Evolutionary conservation across 1,140 invertebrate species (phyloP).

Genomic region (Pomacea maculata): DNA sequence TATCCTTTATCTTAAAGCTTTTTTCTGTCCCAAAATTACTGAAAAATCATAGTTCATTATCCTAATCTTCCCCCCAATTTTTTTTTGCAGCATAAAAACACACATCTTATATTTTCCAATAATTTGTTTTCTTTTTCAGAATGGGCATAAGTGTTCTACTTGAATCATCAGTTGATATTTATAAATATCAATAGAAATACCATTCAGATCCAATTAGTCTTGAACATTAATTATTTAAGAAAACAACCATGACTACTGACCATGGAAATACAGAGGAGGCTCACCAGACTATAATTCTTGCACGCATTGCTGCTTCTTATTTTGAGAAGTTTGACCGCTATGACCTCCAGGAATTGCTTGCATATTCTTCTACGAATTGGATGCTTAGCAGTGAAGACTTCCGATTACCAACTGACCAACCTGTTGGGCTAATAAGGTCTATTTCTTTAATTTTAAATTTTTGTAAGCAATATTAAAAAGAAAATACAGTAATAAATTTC

Average conservation of each 20-base stretch:
- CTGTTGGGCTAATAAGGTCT: slow-evolving; percentile 55
- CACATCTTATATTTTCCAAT: neutral
- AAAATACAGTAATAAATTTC: too few species aligned
- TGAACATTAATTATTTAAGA: neutral
- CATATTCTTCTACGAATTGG: slow-evolving; percentile 57
- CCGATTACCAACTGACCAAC: slow-evolving; percentile 56
- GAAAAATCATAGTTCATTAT: too few species aligned
- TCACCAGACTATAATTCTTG: neutral
- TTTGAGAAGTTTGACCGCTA: slow-evolving; percentile 63
- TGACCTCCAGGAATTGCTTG: slow-evolving; percentile 59
- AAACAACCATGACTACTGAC: neutral
- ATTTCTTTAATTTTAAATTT: slow-evolving; percentile 19
- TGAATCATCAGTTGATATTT: neutral
- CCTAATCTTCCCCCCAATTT: neutral
- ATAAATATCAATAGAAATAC: slow-evolving; percentile 3
- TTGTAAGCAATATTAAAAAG: too few species aligned
- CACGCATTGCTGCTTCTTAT: slow-evolving; percentile 37
- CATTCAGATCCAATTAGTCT: neutral
- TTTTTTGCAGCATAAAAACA: neutral
- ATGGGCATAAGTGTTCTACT: neutral
- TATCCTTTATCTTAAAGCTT: too few species aligned
- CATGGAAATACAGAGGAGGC: slow-evolving; percentile 19
- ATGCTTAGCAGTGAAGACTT: slow-evolving; percentile 61
- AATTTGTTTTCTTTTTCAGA: neutral
- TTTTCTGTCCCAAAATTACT: too few species aligned